Evolutionary conservation across 1,140 invertebrate genomes (phyloP).

Genomic region (Anagrus nilaparvatae): DNA sequence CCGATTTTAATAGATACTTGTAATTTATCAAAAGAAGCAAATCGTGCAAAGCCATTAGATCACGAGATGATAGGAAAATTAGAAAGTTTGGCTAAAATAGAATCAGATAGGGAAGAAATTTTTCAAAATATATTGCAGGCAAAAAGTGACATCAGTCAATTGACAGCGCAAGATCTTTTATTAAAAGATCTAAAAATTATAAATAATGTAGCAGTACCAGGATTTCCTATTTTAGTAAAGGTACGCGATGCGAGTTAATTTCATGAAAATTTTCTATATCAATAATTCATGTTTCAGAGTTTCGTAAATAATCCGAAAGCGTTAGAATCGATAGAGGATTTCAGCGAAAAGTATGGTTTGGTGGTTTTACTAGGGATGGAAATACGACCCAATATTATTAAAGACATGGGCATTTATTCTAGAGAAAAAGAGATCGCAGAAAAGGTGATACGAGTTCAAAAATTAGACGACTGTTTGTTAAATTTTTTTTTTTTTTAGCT

Average conservation of each 20-base stretch:
- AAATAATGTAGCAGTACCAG: conserved; percentile 46
- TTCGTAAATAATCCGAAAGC: conserved; percentile 10
- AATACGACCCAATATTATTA: too few relatives aligned
- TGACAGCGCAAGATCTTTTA: conserved; percentile 47
- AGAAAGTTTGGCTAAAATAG: conserved; percentile 15
- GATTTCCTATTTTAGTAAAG: conserved; percentile 45
- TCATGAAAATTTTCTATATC: not conserved
- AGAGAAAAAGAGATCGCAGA: too few relatives aligned
- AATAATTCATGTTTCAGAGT: not conserved
- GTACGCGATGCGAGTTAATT: conserved; percentile 18
- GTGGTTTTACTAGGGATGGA: too few relatives aligned
- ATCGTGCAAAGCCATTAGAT: conserved; percentile 52
- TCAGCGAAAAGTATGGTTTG: too few relatives aligned
- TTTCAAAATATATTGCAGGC: conserved; percentile 47
- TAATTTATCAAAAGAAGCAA: conserved; percentile 51
- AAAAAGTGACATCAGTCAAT: conserved; percentile 45
- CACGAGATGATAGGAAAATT: conserved; percentile 41
- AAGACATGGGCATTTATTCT: too few relatives aligned
- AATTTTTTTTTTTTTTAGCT: too few relatives aligned
- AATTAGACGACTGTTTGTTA: too few relatives aligned
- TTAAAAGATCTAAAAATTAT: conserved; percentile 56
- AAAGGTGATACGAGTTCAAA: too few relatives aligned
- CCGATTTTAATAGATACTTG: conserved; percentile 67
- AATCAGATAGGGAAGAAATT: conserved; percentile 25
- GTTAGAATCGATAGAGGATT: too few relatives aligned